Evolutionary conservation across 2,797 vertebrate genomes (phyloP).

Genomic region (Parambassis ranga): DNA sequence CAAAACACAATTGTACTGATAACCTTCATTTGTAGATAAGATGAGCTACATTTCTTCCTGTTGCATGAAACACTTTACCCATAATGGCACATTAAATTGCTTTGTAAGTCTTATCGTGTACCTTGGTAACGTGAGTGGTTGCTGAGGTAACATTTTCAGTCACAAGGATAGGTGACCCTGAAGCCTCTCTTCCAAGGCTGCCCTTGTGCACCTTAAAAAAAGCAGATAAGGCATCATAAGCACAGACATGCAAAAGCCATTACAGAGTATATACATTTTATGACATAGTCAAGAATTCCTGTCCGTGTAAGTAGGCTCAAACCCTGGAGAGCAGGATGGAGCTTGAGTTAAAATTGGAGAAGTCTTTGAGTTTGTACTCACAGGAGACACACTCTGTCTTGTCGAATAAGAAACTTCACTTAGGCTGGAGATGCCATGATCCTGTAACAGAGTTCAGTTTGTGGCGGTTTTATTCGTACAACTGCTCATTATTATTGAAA

Average conservation of each 20-base stretch:
- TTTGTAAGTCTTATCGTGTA: slow-evolving; percentile 64
- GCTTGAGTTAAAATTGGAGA: slow-evolving; percentile 35
- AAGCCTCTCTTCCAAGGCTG: slow-evolving; percentile 73
- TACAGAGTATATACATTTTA: neutral
- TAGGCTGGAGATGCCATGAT: slow-evolving; percentile 69
- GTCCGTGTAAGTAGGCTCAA: slow-evolving; percentile 43
- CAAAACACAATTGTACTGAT: slow-evolving; percentile 35
- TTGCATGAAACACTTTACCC: neutral
- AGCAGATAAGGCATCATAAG: slow-evolving; percentile 12
- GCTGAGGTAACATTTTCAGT: slow-evolving; percentile 96
- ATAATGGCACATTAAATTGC: neutral
- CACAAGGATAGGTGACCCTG: slow-evolving; percentile 77
- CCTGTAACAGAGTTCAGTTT: slow-evolving; percentile 62
- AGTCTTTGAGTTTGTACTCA: slow-evolving; percentile 65
- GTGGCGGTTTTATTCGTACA: neutral
- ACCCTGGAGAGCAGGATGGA: slow-evolving; percentile 12
- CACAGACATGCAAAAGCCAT: neutral
- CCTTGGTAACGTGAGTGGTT: slow-evolving; percentile 98
- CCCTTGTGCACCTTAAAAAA: slow-evolving; percentile 75
- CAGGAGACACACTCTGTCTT: slow-evolving; percentile 79
- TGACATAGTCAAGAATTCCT: neutral
- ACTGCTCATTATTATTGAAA: neutral
- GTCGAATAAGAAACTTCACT: slow-evolving; percentile 77
- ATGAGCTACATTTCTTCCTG: neutral
- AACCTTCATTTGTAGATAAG: neutral